Percentiles rank a stretch among this genome's conserved stretches.
Conservation (phyloP, 1,140 invertebrate species). For the Drosophila ohnishii region DNA sequence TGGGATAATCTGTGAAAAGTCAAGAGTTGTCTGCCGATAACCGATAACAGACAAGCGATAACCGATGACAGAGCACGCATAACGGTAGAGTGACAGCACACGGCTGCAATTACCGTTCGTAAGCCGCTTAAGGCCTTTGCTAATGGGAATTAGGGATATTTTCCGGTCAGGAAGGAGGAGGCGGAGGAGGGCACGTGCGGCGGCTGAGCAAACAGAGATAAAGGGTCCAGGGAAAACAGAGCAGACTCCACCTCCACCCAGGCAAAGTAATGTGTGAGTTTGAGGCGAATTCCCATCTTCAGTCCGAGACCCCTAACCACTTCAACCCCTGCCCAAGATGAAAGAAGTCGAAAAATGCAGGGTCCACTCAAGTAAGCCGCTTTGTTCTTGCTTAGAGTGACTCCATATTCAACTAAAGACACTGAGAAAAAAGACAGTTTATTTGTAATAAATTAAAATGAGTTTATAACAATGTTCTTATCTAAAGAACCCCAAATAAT, state of each 20-base stretch:
- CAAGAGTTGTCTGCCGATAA: constrained; percentile 25
- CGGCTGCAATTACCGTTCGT: constrained; percentile 59
- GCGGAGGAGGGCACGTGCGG: constrained; percentile 41
- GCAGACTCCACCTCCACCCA: constrained; percentile 23
- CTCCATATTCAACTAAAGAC: constrained; percentile 13
- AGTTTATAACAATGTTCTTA: neutral
- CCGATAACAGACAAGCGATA: constrained; percentile 25
- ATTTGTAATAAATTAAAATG: neutral
- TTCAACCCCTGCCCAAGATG: constrained; percentile 4
- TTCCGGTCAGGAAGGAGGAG: neutral
- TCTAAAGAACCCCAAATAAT: neutral
- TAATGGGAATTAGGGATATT: constrained; percentile 47
- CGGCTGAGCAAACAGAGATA: constrained; percentile 71
- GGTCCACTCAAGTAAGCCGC: constrained; percentile 42
- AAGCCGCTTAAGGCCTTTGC: constrained; percentile 66
- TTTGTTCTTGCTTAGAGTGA: constrained; percentile 29
- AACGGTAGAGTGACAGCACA: constrained; percentile 5
- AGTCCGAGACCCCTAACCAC: constrained; percentile 6
- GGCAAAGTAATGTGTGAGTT: constrained; percentile 26
- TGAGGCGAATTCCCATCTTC: constrained; percentile 3
- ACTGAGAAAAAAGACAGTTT: neutral
- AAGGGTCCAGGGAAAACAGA: constrained; percentile 27
- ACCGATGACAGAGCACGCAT: constrained; percentile 1
- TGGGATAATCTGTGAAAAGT: neutral
- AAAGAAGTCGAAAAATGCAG: constrained; percentile 51